Base-by-base conservation (phyloP, 1,140 invertebrate genomes). In the Nephotettix cincticeps region DNA sequence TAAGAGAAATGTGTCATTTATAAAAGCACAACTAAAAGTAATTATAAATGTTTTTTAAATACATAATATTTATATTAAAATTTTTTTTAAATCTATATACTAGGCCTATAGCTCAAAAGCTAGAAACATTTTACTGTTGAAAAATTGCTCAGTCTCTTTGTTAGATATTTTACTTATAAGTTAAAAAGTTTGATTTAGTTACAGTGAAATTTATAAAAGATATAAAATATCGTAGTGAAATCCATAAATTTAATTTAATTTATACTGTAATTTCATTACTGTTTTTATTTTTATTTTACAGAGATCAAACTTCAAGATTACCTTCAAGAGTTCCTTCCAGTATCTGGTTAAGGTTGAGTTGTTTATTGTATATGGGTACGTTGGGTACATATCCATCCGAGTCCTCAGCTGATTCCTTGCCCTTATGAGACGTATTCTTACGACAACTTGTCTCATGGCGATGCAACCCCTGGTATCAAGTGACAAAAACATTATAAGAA, bases 361-460 rank as follows among this genome's bases (percentile, higher is more conserved):
- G 56, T 29, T 61, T 61, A 25, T 29, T 61, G 56, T 61, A 61
- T 21, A 61, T 61, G 25, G 56, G 56, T 3, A 61, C 27, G n/a
- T 61, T 61, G 21, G 56, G 56, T 1, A 6, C 6, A 9, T 61
- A 27, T 1, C 27, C 27, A n/a, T 61, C 56, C 4, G 32, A 36
- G 47, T 51, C 47, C 3, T n/a, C 47, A 61, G 56, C 14, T 21
- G 6, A 4, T 6, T 61, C 4, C 25, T 27, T 14, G 21, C 21
- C 56, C 28, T 61, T 61, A n/a, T 4, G 21, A 51, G 14, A 4
- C 4, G 4, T 36, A 4, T 6, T 36, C 14, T 21, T 17, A 3
- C 25, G 21, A 28, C 56, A 61, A 13, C 11, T 61, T 11, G 56
- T 6, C 27, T 61, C 56, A n/a, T 61, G 56, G 3, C 56, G 21